Evolutionary conservation across 2,113 vertebrate species (phyloP).

Genomic region (Monopterus albus): DNA sequence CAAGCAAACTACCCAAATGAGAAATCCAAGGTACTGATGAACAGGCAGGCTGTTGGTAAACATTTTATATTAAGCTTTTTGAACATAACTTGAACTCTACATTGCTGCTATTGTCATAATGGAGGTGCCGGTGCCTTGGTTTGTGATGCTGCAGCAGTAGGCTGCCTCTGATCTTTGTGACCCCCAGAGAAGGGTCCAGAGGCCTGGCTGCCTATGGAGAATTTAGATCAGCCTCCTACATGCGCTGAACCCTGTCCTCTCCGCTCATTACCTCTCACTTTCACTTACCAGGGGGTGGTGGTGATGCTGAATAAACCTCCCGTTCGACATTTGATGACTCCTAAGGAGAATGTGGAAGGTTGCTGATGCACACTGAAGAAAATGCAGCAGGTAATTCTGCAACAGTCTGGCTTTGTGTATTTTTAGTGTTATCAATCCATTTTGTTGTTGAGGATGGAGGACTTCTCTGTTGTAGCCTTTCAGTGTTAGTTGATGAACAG

Average conservation of each 20-base stretch:
- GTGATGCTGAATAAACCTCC: conserved; percentile 37
- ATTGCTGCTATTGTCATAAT: conserved; percentile 38
- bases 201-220: conserved; percentile 62
- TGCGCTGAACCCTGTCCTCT: conserved; percentile 65
- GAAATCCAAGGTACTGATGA: conserved; percentile 66
- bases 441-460: conserved; percentile 33
- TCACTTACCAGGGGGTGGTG: conserved; percentile 51
- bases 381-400: conserved; percentile 23
- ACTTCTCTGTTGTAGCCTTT: conserved; percentile 44
- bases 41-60: conserved; percentile 54
- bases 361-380: conserved; percentile 20
- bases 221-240: conserved; percentile 70
- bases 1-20: conserved; percentile 68
- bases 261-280: conserved; percentile 73
- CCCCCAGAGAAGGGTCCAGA: conserved; percentile 52
- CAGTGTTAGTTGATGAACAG: conserved; percentile 60
- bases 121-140: conserved; percentile 31
- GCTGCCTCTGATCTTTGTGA: conserved; percentile 63
- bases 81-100: conserved; percentile 45
- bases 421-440: conserved; percentile 36
- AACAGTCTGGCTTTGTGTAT: conserved; percentile 17
- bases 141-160: conserved; percentile 59
- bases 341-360: conserved; percentile 19
- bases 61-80: conserved; percentile 51
- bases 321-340: conserved; percentile 27